These are phyloP conservation scores for Ylistrum balloti DNA, from an alignment of 1,140 invertebrate species.

Conservation along the genomic window DNA sequence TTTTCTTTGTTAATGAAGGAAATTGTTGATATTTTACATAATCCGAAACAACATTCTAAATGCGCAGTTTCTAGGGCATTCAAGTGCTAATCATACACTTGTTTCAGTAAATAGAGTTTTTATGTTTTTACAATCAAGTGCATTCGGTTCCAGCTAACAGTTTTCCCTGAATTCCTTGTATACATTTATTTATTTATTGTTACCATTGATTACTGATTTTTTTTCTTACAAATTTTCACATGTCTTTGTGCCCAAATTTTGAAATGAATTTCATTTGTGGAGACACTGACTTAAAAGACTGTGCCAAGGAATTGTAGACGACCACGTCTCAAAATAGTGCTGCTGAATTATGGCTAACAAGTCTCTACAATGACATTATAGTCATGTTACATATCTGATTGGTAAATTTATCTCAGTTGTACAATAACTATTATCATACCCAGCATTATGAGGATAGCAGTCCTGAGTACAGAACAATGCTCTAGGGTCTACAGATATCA, in stretches of 20 bases:
- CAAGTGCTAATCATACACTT: not conserved
- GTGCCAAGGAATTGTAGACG: not conserved
- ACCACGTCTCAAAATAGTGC: not conserved
- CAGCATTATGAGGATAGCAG: no score
- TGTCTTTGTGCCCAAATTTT: not conserved
- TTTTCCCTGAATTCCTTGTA: not conserved
- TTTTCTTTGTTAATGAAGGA: not conserved
- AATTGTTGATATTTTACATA: not conserved
- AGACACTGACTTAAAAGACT: not conserved
- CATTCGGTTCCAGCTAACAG: not conserved
- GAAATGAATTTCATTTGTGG: not conserved
- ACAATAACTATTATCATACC: no score
- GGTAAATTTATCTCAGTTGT: no score
- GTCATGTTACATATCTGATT: no score
- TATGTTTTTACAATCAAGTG: no score
- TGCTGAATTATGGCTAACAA: not conserved
- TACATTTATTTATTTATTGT: no score
- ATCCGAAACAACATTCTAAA: not conserved
- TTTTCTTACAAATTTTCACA: not conserved
- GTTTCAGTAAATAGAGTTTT: no score
- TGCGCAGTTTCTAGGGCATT: not conserved
- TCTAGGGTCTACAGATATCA: no score
- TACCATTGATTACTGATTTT: no score
- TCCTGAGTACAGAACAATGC: no score
- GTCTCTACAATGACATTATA: no score